These are phyloP conservation scores for Orthochromis indermauri DNA, from an alignment of 2,113 vertebrate species.

Conservation along the genomic window DNA sequence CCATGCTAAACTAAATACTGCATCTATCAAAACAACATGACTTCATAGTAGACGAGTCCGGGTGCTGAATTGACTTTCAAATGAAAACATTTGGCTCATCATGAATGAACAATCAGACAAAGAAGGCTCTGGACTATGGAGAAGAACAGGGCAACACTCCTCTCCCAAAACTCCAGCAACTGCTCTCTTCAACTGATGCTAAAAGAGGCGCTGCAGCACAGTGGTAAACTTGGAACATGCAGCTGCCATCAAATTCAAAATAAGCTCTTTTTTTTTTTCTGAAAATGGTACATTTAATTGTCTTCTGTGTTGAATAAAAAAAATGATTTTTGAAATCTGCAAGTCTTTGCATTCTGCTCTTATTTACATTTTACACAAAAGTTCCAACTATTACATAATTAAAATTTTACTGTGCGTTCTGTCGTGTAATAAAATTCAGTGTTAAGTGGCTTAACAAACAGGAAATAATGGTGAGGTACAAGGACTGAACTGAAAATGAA, in stretches of 20 bases:
- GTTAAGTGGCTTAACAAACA: not conserved
- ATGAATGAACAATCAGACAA: not conserved
- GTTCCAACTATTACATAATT: not conserved
- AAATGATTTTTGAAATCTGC: not conserved
- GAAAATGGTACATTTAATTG: not conserved
- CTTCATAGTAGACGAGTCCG: not conserved
- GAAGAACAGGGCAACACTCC: not conserved
- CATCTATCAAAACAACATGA: not conserved
- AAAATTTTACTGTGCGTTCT: not conserved
- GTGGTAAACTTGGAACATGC: not conserved
- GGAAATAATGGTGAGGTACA: not conserved
- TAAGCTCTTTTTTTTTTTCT: not conserved
- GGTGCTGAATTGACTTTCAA: not conserved
- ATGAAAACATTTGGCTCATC: not conserved
- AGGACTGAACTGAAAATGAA: not conserved
- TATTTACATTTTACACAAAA: not conserved
- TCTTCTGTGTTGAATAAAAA: not conserved
- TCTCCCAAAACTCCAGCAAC: not conserved
- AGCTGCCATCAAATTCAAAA: not conserved
- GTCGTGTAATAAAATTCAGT: not conserved
- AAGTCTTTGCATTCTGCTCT: not conserved
- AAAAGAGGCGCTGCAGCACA: not conserved
- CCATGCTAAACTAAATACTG: not conserved
- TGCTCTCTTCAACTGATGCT: not conserved
- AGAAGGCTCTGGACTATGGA: not conserved